Evolutionary conservation across 1,140 invertebrate genomes (phyloP).

Genomic region (Bombus balteatus): DNA sequence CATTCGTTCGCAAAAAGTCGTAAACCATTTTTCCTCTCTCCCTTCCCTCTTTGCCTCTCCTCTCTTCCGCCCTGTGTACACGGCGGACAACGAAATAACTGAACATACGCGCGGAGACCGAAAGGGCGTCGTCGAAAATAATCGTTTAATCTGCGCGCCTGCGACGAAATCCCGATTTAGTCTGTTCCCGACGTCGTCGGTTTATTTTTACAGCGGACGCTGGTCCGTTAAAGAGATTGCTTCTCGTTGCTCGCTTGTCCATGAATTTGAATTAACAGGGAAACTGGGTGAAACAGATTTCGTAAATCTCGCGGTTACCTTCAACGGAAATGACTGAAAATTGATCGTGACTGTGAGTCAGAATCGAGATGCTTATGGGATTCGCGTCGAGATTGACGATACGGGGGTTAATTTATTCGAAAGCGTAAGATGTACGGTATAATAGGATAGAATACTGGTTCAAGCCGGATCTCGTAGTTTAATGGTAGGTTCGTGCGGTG

Average conservation of each 20-base stretch:
- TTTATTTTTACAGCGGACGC: slow-evolving; percentile 23
- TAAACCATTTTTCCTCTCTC: slow-evolving; percentile 49
- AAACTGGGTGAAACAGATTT: not conserved
- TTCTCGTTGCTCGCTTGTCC: not conserved
- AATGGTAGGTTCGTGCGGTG: not conserved
- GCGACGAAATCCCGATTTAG: slow-evolving; percentile 17
- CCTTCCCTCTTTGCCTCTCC: slow-evolving; percentile 32
- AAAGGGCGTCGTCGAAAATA: slow-evolving; percentile 47
- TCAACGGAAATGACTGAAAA: not conserved
- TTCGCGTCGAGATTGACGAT: not conserved
- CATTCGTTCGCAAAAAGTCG: slow-evolving; percentile 59
- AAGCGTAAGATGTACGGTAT: not conserved
- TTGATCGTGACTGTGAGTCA: not conserved
- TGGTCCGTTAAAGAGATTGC: slow-evolving; percentile 19
- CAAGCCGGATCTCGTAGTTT: not conserved
- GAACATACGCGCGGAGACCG: not conserved
- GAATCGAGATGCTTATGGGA: not conserved
- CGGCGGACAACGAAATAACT: slow-evolving; percentile 54
- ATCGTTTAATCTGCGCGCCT: slow-evolving; percentile 50
- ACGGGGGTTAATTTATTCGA: not conserved
- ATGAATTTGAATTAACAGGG: slow-evolving; percentile 1
- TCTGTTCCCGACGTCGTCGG: not conserved
- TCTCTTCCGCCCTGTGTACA: not conserved
- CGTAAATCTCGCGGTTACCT: not conserved
- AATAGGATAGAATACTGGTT: not conserved